These are phyloP conservation scores for Parnassius glacialis DNA, from an alignment of 2,888 invertebrate genomes.

Conservation along the genomic window DNA sequence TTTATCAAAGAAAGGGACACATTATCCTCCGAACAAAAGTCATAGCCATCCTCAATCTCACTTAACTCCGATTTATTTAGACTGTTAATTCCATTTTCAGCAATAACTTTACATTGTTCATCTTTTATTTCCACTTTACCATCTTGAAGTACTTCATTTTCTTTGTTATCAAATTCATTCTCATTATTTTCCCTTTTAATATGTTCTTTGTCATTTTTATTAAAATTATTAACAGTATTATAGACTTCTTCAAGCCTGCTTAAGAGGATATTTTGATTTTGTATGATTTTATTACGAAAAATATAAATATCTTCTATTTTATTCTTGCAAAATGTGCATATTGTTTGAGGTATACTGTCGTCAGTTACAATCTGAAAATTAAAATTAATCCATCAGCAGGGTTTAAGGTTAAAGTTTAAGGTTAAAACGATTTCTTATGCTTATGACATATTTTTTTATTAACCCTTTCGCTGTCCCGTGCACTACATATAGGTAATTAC, in stretches of 20 bases:
- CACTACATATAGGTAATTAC: no score
- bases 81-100: background rate
- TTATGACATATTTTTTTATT: no score
- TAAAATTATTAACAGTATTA: constrained; percentile 1
- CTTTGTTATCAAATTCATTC: constrained; percentile 24
- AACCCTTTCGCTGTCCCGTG: no score
- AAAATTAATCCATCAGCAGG: background rate
- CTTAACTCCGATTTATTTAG: constrained; percentile 5
- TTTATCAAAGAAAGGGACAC: constrained; percentile 10
- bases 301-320: constrained; percentile 42
- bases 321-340: constrained; percentile 45
- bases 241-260: constrained; percentile 26
- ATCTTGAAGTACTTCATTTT: constrained; percentile 12
- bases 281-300: constrained; percentile 40
- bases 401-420: no score
- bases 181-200: constrained; percentile 23
- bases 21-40: constrained; percentile 12
- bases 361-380: constrained; percentile 44
- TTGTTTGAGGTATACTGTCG: constrained; percentile 42
- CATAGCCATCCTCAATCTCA: constrained; percentile 3
- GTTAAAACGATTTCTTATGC: no score
- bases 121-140: constrained; percentile 13
- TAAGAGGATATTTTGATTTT: constrained; percentile 45
- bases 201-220: background rate
- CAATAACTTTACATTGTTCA: constrained; percentile 1